Conservation (phyloP, 2,113 vertebrate genomes). For the Campylomormyrus tamandua region DNA sequence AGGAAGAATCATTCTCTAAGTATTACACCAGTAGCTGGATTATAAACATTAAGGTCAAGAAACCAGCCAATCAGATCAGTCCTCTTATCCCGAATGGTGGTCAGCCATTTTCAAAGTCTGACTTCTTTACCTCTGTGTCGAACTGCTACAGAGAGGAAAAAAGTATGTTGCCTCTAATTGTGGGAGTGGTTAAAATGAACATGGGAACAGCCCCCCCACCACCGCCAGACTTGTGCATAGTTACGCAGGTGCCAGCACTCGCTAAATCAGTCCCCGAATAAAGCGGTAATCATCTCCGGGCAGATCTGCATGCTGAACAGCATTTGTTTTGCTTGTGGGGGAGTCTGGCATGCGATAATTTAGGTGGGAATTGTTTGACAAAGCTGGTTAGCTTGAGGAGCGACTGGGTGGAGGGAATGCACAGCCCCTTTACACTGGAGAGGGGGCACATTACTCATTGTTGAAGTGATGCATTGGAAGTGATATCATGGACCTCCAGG, state of each 20-base stretch:
- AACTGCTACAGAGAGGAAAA: not conserved
- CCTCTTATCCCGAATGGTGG: not conserved
- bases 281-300: not conserved
- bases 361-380: conserved; percentile 71
- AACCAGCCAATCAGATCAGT: not conserved
- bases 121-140: not conserved
- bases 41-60: not conserved
- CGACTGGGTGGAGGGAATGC: conserved; percentile 50
- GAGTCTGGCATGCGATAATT: conserved; percentile 63
- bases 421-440: conserved; percentile 49
- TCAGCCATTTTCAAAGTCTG: not conserved
- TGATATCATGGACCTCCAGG: conserved; percentile 70
- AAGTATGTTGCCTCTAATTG: not conserved
- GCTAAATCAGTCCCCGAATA: not conserved
- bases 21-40: not conserved
- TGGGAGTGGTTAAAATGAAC: not conserved
- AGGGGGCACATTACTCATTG: conserved; percentile 64
- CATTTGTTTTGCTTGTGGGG: conserved; percentile 49
- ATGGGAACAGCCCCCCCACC: not conserved
- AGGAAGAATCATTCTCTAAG: not conserved
- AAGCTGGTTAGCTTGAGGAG: conserved; percentile 68
- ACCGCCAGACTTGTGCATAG: not conserved
- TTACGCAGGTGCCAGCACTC: not conserved
- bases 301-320: not conserved
- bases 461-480: conserved; percentile 63